Base-by-base conservation (phyloP, 1,140 invertebrate genomes). In the Belonocnema kinseyi region DNA sequence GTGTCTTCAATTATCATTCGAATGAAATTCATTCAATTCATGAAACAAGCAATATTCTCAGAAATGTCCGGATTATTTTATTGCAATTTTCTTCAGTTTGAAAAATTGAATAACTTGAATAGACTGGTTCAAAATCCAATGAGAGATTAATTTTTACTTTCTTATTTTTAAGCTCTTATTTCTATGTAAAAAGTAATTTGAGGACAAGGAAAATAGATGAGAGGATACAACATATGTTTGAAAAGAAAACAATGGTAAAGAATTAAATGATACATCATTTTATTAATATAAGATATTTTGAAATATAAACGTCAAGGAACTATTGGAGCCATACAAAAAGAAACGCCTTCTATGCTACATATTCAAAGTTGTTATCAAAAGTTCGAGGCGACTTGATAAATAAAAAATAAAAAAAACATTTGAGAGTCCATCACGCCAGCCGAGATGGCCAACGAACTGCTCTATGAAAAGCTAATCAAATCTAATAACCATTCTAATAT, bases 281-380 rank as follows among this genome's bases (percentile, higher is more conserved):
- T 89, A 89, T 89, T 89, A 85, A 82, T 85, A 86, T 88, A 88
- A 88, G 83, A 85, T 89, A 88, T 84, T 87, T 88, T 85, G 82
- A 87, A 88, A 87, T 89, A 89, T 90, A 90, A 88, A 88, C 80
- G 83, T 87, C 79, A 88, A 90, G 88, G 88, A 90, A 90, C 88
- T 89, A 82, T 90, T 75, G 85, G 82, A 88, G 84, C 84, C 87
- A 83, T 83, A 86, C 86, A 84, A 86, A 86, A 84, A 85, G 79
- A 85, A 84, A 82, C 76, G 75, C 78, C 51, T 50, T 80, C 77
- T 75, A 80, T 40, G 14, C 16, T 66, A 66, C 61, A 66, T 46
- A 77, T 73, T 51, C 17, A 79, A 52, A 75, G 75, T 61, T 73
- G 61, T 78, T 71, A 80, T 74, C 78, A 50, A 77, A 79, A 85